Base-by-base conservation (phyloP, 2,113 vertebrate species). In the Ammodytes dubius region DNA sequence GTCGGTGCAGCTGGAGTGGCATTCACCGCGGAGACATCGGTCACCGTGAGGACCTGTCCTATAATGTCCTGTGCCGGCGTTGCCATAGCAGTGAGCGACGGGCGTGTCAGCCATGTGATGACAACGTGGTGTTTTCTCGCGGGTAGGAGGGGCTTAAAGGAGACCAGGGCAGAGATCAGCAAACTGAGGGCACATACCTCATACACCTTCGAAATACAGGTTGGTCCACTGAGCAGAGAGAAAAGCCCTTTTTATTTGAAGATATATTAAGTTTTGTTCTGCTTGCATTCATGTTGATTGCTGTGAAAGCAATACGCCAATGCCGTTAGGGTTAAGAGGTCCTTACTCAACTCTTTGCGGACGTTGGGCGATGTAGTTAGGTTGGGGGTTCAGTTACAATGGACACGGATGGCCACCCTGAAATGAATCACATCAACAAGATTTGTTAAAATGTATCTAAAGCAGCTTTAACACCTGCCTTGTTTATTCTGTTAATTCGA, bases 171-270 rank as follows among this genome's bases (percentile, higher is more conserved):
- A 74, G 97, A 97, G 92, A 97, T 99, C 94, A 99, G 97, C 94
- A 98, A 94, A 77, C 95, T 99, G 4, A 96, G 97, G 93, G 97
- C 98, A 0, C 97, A 99, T 91, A 99, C 97, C 0, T 97, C 97
- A 0, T 99, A 99, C 85, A 97, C 97, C 53, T 99, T 99, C 0
- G 97, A 97, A 72, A 97, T 99, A 81, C 98, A 99, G 93, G 97
- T 94, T 52, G 39, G 92, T 88, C 13, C 13, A 9, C 0, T 0
- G 13, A 52, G 50, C 9, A 11, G 61, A 54, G 0, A 0, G 13
- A 13, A 45, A 5, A 1, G 35, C 11, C 4, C n/a, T 27, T 69
- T 27, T 27, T 27, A 27, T 27, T 49, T 57, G 4, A 69, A 37
- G 45, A 46, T 58, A 53, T 17, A 12, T 74, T 46, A 50, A 54